Evolutionary conservation across 2,888 invertebrate genomes (phyloP).

Genomic region (Pollenia angustigena): DNA sequence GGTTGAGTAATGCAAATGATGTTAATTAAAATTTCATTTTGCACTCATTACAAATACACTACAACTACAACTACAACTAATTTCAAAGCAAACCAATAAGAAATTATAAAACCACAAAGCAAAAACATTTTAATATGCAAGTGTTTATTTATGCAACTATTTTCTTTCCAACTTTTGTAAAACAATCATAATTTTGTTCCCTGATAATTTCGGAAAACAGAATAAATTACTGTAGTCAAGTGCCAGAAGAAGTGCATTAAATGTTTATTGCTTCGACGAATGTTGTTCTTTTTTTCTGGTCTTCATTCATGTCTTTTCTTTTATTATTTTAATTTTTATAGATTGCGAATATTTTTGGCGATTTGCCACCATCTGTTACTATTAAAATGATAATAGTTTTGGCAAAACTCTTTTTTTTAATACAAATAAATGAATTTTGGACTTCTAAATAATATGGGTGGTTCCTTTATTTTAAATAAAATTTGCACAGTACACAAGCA

Average conservation of each 20-base stretch:
- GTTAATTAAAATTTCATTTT: slow-evolving; percentile 70
- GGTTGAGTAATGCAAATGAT: slow-evolving; percentile 73
- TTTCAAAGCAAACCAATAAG: not conserved
- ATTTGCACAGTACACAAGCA: not conserved
- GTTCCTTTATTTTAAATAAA: not conserved
- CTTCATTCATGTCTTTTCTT: slow-evolving; percentile 1
- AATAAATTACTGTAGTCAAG: slow-evolving; percentile 42
- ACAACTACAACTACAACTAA: slow-evolving; percentile 9
- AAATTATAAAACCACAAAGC: slow-evolving; percentile 23
- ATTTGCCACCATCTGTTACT: slow-evolving; percentile 72
- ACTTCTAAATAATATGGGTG: slow-evolving; percentile 44
- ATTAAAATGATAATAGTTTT: slow-evolving; percentile 69
- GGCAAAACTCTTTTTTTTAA: slow-evolving; percentile 58
- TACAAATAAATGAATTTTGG: slow-evolving; percentile 36
- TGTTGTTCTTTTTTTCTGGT: not conserved
- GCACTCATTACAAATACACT: slow-evolving; percentile 8
- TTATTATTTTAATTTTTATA: slow-evolving; percentile 57
- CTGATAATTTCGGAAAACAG: slow-evolving; percentile 24
- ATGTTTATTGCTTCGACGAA: slow-evolving; percentile 69
- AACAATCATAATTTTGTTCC: slow-evolving; percentile 4
- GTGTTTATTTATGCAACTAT: slow-evolving; percentile 41
- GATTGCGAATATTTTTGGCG: slow-evolving; percentile 53
- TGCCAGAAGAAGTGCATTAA: slow-evolving; percentile 73
- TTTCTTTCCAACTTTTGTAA: slow-evolving; percentile 22
- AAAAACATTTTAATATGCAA: slow-evolving; percentile 42